phyloP scores from a whole-genome alignment of 2,113 vertebrate genomes.

The Laticauda colubrina region DNA sequence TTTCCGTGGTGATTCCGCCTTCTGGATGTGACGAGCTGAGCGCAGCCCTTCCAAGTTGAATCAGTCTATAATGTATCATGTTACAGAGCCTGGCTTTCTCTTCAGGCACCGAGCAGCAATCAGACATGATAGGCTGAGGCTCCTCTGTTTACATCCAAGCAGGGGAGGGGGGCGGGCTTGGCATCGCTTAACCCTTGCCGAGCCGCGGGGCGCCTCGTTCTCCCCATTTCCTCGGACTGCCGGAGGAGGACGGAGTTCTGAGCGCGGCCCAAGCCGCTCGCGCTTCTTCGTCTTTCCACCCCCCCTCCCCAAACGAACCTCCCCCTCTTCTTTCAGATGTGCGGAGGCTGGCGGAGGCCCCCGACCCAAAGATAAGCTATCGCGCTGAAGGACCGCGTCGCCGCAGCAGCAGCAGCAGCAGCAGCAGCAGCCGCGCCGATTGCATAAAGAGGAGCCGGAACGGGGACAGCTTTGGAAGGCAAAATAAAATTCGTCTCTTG shows the following conservation, averaged over 20 bases:
- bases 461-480: not conserved
- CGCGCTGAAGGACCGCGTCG: not conserved
- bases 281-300: not conserved
- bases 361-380: not conserved
- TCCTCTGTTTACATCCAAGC: slow-evolving; percentile 74
- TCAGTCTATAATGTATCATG: slow-evolving; percentile 79
- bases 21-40: slow-evolving; percentile 71
- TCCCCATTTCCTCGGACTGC: not conserved
- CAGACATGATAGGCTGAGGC: slow-evolving; percentile 86
- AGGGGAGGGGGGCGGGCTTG: slow-evolving; percentile 42
- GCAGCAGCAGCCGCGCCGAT: no score
- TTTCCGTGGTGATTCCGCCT: slow-evolving; percentile 67
- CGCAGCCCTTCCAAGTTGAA: slow-evolving; percentile 75
- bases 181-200: slow-evolving; percentile 67
- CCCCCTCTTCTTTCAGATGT: not conserved
- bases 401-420: no score
- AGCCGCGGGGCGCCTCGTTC: not conserved
- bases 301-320: not conserved
- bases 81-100: slow-evolving; percentile 80
- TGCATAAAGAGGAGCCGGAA: not conserved
- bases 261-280: not conserved
- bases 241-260: not conserved
- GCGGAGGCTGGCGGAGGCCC: not conserved
- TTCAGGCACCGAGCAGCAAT: slow-evolving; percentile 71
- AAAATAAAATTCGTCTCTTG: not conserved